Evolutionary conservation across 2,888 invertebrate species (phyloP), one percentile per base, ranked within the genome.

Genomic region (Callyntrura sp.): DNA sequence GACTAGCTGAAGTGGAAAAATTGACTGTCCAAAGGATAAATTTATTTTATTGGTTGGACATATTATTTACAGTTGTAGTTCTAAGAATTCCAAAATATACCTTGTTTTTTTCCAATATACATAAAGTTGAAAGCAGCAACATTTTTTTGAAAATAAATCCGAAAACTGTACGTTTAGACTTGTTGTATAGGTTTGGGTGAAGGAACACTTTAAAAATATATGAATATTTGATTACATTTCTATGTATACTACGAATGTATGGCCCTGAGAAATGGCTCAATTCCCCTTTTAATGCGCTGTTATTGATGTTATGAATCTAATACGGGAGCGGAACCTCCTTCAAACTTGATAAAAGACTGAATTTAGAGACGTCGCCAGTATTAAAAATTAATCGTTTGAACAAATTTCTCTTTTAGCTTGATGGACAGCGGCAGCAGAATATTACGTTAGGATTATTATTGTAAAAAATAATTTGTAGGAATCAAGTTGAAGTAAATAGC

Each of bases 151-250:
- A 14, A 51, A n/a, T 14, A 51, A 51, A 51, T 51, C 35, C 6
- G 35, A 35, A 4, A 35, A 35, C 35, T 35, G 60, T 20, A 3
- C n/a, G n/a, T n/a, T 60, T 60, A n/a, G 17, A 60, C 8, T 60
- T 28, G 28, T 68, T 68, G n/a, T 60, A 25, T 35, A 14, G 14
- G 35, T n/a, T 28, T 4, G 28, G 35, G 23, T 0, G 14, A 68
- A 35, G 48, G 51, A 25, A 45, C 25, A 51, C 23, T 35, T 35
- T 6, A 48, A 25, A 51, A 51, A 11, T 4, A 2, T 23, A 51
- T 76, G 51, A 76, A 76, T 76, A 51, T 51, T 76, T 76, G n/a
- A 76, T 48, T 0, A 51, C 12, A 73, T 12, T n/a, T n/a, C 43
- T 45, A 70, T 35, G n/a, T n/a, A n/a, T 65, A 65, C 2, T 2